A percentile compares a stretch with the other conserved stretches of the same genome.
Conservation (phyloP, 1,140 invertebrate genomes). For the Drosophila arizonae region DNA sequence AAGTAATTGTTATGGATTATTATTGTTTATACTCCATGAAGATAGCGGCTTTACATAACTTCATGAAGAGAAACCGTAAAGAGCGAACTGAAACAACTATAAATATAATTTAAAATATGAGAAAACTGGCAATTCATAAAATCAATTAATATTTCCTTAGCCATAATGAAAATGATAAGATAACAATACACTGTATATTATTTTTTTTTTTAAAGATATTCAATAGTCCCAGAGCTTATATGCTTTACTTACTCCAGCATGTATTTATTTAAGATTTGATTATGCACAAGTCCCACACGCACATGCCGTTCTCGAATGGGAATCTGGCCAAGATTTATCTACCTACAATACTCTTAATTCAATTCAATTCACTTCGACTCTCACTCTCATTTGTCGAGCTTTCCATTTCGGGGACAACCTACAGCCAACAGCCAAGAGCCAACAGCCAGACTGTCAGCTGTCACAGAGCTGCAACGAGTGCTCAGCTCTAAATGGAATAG, state of each 20-base stretch:
- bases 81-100: background rate
- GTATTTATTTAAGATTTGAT: background rate
- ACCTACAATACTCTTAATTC: background rate
- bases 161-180: too few species aligned
- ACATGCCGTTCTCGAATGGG: background rate
- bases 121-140: too few species aligned
- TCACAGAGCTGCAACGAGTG: conserved; percentile 20
- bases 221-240: too few species aligned
- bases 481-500: conserved; percentile 2
- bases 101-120: too few species aligned
- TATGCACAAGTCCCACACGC: background rate
- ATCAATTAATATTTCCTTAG: too few species aligned
- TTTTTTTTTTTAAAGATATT: too few species aligned
- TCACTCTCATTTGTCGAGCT: background rate
- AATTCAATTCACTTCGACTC: background rate
- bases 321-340: background rate
- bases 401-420: conserved; percentile 4
- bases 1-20: conserved; percentile 39
- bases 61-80: too few species aligned
- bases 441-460: conserved; percentile 19
- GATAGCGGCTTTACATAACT: background rate
- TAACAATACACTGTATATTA: too few species aligned
- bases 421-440: background rate
- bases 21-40: background rate
- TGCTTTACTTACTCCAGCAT: background rate